phyloP scores from a whole-genome alignment of 2,888 invertebrate species.

The Drosophila buzzatii region DNA sequence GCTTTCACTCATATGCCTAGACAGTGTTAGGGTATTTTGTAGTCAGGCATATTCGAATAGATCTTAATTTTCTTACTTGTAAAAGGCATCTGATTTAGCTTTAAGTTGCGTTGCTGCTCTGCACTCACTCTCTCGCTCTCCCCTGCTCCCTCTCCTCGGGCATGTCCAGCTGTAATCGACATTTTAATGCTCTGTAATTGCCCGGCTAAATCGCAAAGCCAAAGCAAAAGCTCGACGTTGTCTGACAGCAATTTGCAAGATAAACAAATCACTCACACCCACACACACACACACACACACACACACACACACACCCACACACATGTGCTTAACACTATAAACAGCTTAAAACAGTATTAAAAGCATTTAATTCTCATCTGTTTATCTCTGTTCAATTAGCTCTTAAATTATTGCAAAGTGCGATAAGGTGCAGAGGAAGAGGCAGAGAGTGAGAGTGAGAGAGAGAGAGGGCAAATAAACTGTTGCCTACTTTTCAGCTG shows the following conservation, averaged over 20 bases:
- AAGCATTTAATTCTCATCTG: conserved; percentile 34
- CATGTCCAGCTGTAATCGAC: conserved; percentile 46
- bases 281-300: conserved; percentile 9
- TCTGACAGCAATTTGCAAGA: conserved; percentile 54
- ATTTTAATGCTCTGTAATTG: conserved; percentile 59
- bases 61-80: neutral
- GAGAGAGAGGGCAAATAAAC: neutral
- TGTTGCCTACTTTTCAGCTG: conserved; percentile 28
- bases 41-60: neutral
- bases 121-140: neutral
- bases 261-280: conserved; percentile 37
- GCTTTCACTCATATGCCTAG: too few species aligned
- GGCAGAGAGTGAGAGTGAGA: neutral
- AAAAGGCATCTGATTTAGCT: conserved; percentile 15
- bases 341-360: conserved; percentile 66
- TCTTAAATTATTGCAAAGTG: conserved; percentile 6
- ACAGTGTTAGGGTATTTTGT: neutral
- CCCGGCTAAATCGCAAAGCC: conserved; percentile 16
- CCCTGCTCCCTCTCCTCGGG: conserved; percentile 1
- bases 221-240: conserved; percentile 31
- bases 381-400: conserved; percentile 15
- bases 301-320: conserved; percentile 4
- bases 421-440: neutral
- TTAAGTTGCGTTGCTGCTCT: conserved; percentile 32
- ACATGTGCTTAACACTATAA: conserved; percentile 53